phyloP scores from a whole-genome alignment of 2,113 vertebrate genomes.

The Brevimyrus niger region DNA sequence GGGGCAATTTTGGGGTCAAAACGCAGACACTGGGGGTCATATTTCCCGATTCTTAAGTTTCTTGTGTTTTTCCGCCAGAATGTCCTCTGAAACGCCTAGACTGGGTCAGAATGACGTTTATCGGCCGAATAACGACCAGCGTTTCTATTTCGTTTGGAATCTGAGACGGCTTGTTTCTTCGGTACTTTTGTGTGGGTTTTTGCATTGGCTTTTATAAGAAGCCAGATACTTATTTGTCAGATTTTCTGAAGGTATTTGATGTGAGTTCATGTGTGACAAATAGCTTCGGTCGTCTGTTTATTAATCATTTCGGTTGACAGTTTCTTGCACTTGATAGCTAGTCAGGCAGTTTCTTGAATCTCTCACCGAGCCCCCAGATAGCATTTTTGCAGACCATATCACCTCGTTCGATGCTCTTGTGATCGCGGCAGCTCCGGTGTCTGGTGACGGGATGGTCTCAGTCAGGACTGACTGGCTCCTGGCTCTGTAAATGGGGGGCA shows the following conservation, averaged over 20 bases:
- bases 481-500: constrained; percentile 26
- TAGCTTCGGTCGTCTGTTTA: not conserved
- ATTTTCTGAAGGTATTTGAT: not conserved
- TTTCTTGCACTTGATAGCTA: constrained; percentile 13
- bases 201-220: not conserved
- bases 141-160: not conserved
- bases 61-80: not conserved
- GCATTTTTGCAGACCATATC: not conserved
- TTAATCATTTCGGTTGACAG: not conserved
- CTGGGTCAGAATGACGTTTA: not conserved
- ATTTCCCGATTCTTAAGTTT: constrained; percentile 10
- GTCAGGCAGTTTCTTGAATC: constrained; percentile 19
- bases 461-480: constrained; percentile 10
- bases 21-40: constrained; percentile 14
- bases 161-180: not conserved
- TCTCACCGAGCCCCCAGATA: constrained; percentile 10
- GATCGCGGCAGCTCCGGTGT: constrained; percentile 16
- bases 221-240: not conserved
- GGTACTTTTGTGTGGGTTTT: not conserved
- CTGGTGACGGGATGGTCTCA: not conserved
- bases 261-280: not conserved
- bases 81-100: not conserved
- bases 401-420: constrained; percentile 21
- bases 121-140: not conserved
- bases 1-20: constrained; percentile 10